A percentile compares a stretch with the other conserved stretches of the same genome.
phyloP scores from a whole-genome alignment of 2,797 vertebrate genomes.

The Rhinichthys osculus region DNA sequence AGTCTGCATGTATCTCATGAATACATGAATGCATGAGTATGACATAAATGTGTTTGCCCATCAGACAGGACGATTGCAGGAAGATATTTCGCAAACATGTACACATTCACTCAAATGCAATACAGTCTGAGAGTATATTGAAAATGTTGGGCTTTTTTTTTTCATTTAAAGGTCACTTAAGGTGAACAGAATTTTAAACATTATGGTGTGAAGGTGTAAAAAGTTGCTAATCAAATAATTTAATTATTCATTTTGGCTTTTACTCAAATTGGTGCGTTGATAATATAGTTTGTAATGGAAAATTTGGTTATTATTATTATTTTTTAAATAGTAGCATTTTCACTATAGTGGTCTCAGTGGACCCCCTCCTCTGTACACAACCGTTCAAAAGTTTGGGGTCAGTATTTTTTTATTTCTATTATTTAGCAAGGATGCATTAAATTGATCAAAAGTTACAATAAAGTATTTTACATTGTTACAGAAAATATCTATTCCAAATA shows the following conservation, averaged over 20 bases:
- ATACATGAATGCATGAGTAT: conserved; percentile 36
- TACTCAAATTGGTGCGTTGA: not conserved
- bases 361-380: not conserved
- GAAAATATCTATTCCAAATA: not conserved
- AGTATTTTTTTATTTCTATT: not conserved
- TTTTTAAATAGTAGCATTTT: not conserved
- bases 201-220: not conserved
- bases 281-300: not conserved
- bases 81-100: conserved; percentile 45
- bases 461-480: not conserved
- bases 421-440: not conserved
- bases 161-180: not conserved
- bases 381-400: not conserved
- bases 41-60: conserved; percentile 39
- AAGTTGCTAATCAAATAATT: not conserved
- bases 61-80: conserved; percentile 2
- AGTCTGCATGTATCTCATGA: conserved; percentile 50
- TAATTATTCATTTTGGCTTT: not conserved
- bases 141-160: not conserved
- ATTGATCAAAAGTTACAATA: not conserved
- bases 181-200: not conserved
- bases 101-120: not conserved
- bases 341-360: not conserved
- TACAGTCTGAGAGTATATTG: not conserved
- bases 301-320: not conserved